Evolutionary conservation across 2,797 vertebrate species (phyloP).

Genomic region (Malacoraja senta): DNA sequence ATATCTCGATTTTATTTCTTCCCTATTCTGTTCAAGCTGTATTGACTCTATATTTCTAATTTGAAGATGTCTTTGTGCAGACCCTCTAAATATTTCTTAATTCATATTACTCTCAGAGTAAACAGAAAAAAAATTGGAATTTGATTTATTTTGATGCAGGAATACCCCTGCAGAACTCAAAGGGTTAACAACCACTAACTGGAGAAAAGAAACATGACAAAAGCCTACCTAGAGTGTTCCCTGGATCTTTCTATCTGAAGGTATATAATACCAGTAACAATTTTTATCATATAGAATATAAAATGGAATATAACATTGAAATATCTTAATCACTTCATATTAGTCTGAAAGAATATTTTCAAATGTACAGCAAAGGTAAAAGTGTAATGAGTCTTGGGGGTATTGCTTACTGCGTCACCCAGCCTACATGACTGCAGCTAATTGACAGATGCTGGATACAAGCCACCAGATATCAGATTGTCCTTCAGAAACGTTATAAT

Average conservation of each 20-base stretch:
- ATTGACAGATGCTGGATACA: background rate
- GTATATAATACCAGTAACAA: conserved; percentile 14
- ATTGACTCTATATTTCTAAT: conserved; percentile 1
- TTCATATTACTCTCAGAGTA: conserved; percentile 25
- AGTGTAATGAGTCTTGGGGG: background rate
- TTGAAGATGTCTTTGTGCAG: conserved; percentile 6
- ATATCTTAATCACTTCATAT: conserved; percentile 25
- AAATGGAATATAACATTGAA: conserved; percentile 24
- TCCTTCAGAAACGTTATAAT: background rate
- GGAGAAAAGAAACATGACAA: background rate
- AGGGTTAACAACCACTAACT: background rate
- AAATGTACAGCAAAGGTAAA: background rate
- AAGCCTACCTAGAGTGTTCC: background rate
- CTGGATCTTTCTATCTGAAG: background rate
- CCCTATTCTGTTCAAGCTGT: background rate
- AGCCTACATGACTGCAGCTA: background rate
- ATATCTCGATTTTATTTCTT: background rate
- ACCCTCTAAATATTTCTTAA: conserved; percentile 26
- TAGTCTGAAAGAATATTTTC: conserved; percentile 19
- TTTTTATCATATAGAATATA: background rate
- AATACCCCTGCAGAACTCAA: conserved; percentile 1
- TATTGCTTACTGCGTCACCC: background rate
- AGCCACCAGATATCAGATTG: background rate
- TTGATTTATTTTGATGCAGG: conserved; percentile 23
- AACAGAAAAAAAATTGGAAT: conserved; percentile 8